Evolutionary conservation across 2,888 invertebrate genomes (phyloP).

Genomic region (Drosophila antonietae): DNA sequence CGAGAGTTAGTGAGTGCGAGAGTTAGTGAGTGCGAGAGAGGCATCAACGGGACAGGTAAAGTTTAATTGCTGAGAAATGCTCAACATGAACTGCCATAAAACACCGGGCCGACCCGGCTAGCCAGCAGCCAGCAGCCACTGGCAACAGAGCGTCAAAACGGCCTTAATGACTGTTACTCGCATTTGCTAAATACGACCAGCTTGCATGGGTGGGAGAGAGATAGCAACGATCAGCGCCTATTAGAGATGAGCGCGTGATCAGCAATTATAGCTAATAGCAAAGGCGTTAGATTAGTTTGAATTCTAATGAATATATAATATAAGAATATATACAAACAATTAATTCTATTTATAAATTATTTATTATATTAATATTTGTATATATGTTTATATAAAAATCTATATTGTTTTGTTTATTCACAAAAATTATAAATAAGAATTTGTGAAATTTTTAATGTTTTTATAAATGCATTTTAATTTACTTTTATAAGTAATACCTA

Average conservation of each 20-base stretch:
- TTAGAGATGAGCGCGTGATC: slow-evolving; percentile 34
- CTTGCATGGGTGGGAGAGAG: slow-evolving; percentile 11
- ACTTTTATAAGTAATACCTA: background rate
- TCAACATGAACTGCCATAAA: slow-evolving; percentile 52
- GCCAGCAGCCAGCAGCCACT: slow-evolving; percentile 13
- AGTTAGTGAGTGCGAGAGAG: slow-evolving; percentile 12
- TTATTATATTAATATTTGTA: background rate
- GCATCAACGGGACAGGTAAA: slow-evolving; percentile 49
- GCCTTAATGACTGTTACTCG: slow-evolving; percentile 66
- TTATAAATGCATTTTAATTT: too few species aligned
- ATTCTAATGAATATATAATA: background rate
- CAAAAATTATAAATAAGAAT: too few species aligned
- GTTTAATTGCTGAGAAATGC: slow-evolving; percentile 54
- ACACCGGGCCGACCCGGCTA: slow-evolving; percentile 54
- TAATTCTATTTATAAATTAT: background rate
- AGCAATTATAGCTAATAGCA: background rate
- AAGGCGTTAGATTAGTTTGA: background rate
- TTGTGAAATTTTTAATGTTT: too few species aligned
- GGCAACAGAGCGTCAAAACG: slow-evolving; percentile 55
- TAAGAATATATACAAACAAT: background rate
- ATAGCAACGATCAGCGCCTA: slow-evolving; percentile 22
- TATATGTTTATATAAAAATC: too few species aligned
- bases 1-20: slow-evolving; percentile 3
- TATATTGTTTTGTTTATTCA: too few species aligned
- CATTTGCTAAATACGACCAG: slow-evolving; percentile 13